Evolutionary conservation across 2,797 vertebrate species (phyloP).

Genomic region (Chelidonichthys spinosus): DNA sequence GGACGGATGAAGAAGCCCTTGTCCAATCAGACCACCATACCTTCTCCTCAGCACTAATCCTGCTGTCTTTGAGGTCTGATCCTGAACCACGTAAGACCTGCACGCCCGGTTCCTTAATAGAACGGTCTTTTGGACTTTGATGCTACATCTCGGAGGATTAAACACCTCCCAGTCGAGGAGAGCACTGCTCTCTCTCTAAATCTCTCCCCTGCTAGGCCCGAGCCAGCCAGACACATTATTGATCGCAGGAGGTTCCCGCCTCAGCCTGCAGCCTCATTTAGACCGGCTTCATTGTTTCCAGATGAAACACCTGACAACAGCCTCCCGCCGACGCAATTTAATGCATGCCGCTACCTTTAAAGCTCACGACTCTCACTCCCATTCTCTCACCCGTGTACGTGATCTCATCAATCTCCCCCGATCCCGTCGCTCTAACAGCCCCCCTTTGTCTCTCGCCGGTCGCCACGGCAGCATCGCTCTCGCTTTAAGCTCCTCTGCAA

Average conservation of each 20-base stretch:
- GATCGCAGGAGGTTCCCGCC: slow-evolving; percentile 62
- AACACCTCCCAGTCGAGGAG: slow-evolving; percentile 42
- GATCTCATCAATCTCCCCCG: slow-evolving; percentile 56
- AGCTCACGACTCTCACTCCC: slow-evolving; percentile 36
- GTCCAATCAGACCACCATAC: not conserved
- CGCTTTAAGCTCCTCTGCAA: not conserved
- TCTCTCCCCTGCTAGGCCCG: slow-evolving; percentile 36
- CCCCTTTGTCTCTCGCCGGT: slow-evolving; percentile 19
- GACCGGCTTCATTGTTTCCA: slow-evolving; percentile 57
- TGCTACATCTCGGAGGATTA: slow-evolving; percentile 65
- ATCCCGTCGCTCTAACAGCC: slow-evolving; percentile 38
- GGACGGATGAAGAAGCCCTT: slow-evolving; percentile 6
- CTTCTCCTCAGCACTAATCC: slow-evolving; percentile 19
- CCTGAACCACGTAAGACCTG: slow-evolving; percentile 21
- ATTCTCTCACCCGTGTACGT: slow-evolving; percentile 20
- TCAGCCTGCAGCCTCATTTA: slow-evolving; percentile 68
- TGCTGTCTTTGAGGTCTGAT: slow-evolving; percentile 17
- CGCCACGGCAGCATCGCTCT: slow-evolving; percentile 15
- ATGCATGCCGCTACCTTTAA: slow-evolving; percentile 55
- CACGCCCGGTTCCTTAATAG: slow-evolving; percentile 33
- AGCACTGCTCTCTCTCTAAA: slow-evolving; percentile 56
- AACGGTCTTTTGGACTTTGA: slow-evolving; percentile 63
- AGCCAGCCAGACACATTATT: slow-evolving; percentile 66
- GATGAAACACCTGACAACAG: slow-evolving; percentile 61
- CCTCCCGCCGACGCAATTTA: slow-evolving; percentile 61